These are phyloP conservation scores for Pseudorasbora parva DNA, from an alignment of 2,113 vertebrate genomes.

Conservation along the genomic window DNA sequence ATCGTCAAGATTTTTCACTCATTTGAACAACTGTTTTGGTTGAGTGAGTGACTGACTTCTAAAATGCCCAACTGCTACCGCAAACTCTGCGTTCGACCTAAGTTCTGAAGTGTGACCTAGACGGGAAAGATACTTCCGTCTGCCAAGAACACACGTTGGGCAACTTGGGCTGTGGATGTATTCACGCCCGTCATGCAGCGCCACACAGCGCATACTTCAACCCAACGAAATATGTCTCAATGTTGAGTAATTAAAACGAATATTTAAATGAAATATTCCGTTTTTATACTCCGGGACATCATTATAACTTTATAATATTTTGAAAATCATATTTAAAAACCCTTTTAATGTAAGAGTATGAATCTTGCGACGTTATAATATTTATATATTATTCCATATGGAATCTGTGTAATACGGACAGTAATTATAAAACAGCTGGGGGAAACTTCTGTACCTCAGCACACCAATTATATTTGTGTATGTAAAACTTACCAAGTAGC, in stretches of 20 bases:
- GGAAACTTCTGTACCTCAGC: too few species aligned
- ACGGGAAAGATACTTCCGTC: constrained; percentile 37
- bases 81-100: not conserved
- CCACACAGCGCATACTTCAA: not conserved
- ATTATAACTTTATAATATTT: not conserved
- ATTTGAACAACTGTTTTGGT: not conserved
- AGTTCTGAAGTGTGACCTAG: constrained; percentile 20
- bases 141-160: not conserved
- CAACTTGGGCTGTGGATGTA: not conserved
- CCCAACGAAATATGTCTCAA: not conserved
- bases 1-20: not conserved
- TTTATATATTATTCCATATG: too few species aligned
- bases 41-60: not conserved
- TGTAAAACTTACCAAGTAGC: too few species aligned
- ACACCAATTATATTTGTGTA: too few species aligned
- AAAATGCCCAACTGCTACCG: not conserved
- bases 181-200: constrained; percentile 13
- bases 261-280: too few species aligned
- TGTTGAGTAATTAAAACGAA: not conserved
- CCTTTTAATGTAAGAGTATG: not conserved
- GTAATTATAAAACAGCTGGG: too few species aligned
- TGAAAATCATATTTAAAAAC: not conserved
- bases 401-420: too few species aligned
- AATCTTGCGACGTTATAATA: too few species aligned
- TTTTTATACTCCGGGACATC: too few species aligned